phyloP scores from a whole-genome alignment of 2,888 invertebrate genomes.

The Molanna angustata region DNA sequence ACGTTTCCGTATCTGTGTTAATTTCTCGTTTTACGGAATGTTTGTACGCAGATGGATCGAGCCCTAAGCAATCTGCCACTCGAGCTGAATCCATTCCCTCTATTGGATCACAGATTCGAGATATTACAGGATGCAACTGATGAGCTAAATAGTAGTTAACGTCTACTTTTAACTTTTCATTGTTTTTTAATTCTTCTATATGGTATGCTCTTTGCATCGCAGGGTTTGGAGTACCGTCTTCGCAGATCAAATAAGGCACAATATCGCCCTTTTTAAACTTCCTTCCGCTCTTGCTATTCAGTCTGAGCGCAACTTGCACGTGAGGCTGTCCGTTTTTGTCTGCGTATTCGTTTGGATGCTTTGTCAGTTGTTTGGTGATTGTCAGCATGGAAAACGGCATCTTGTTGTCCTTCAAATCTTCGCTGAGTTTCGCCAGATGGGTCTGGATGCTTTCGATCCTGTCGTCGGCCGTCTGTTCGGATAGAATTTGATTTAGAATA shows the following conservation, averaged over 20 bases:
- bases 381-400: conserved; percentile 74
- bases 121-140: conserved; percentile 95
- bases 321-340: conserved; percentile 82
- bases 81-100: conserved; percentile 89
- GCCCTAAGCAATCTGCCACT: conserved; percentile 86
- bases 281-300: conserved; percentile 78
- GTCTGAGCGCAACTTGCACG: conserved; percentile 79
- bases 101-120: conserved; percentile 92
- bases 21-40: conserved; percentile 49
- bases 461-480: conserved; percentile 76
- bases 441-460: conserved; percentile 81
- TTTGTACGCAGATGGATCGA: conserved; percentile 57
- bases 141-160: conserved; percentile 88
- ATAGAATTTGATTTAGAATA: conserved; percentile 78
- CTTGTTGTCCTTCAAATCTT: conserved; percentile 65
- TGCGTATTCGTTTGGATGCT: conserved; percentile 88
- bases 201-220: conserved; percentile 94
- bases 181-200: conserved; percentile 80
- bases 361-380: conserved; percentile 94
- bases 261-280: conserved; percentile 91
- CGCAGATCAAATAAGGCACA: conserved; percentile 92
- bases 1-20: conserved; percentile 46
- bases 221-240: conserved; percentile 76
- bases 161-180: conserved; percentile 72
- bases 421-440: conserved; percentile 73